Conservation (phyloP, 2,888 invertebrate genomes). For the Macropis europaea region DNA sequence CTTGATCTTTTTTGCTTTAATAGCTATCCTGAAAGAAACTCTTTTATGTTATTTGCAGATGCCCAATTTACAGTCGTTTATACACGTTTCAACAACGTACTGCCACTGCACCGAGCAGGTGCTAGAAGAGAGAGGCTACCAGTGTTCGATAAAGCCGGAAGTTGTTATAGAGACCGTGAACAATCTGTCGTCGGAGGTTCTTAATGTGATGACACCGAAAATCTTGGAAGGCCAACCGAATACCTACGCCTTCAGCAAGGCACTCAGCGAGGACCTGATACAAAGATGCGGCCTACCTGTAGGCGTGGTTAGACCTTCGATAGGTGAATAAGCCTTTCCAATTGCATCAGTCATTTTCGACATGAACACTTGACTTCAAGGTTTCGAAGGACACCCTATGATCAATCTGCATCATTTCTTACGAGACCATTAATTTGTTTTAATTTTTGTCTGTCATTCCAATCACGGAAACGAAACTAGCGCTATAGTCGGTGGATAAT, state of each 20-base stretch:
- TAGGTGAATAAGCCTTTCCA: slow-evolving; percentile 84
- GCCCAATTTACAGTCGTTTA: slow-evolving; percentile 80
- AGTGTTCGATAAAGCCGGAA: slow-evolving; percentile 82
- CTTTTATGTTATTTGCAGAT: slow-evolving; percentile 67
- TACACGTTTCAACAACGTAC: slow-evolving; percentile 96
- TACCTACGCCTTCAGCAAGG: slow-evolving; percentile 98
- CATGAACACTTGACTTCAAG: too few species aligned
- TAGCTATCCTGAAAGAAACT: too few species aligned
- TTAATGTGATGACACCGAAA: slow-evolving; percentile 85
- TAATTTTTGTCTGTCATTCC: too few species aligned
- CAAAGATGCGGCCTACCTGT: slow-evolving; percentile 88
- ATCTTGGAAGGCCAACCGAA: slow-evolving; percentile 92
- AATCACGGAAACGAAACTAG: too few species aligned
- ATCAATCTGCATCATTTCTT: too few species aligned
- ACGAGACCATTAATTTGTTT: too few species aligned
- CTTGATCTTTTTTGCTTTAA: too few species aligned
- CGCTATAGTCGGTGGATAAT: too few species aligned
- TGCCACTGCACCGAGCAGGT: slow-evolving; percentile 91
- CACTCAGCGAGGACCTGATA: slow-evolving; percentile 92
- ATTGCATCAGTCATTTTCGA: not conserved
- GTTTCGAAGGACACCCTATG: too few species aligned
- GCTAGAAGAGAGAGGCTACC: slow-evolving; percentile 91
- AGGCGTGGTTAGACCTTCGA: slow-evolving; percentile 94
- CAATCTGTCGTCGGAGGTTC: slow-evolving; percentile 85
- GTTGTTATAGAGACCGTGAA: slow-evolving; percentile 84